phyloP scores from a whole-genome alignment of 1,140 invertebrate species.

The Copidosoma floridanum region DNA sequence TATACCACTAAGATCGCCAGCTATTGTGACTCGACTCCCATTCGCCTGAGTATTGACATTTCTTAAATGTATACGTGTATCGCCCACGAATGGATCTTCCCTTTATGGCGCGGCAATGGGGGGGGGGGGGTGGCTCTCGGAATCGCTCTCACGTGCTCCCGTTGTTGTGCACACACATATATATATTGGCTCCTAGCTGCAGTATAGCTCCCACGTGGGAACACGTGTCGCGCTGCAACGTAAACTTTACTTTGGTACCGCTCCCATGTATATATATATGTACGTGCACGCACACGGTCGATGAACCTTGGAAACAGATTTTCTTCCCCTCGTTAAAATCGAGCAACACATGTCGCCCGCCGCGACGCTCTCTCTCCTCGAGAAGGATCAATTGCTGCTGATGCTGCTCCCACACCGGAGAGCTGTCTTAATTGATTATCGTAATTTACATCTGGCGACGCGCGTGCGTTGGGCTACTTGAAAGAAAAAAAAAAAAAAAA shows the following conservation, averaged over 20 bases:
- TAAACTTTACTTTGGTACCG: too few species aligned
- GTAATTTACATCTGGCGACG: conserved; percentile 3
- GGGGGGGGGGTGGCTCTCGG: too few species aligned
- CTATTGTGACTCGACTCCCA: conserved; percentile 35
- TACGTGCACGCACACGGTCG: conserved; percentile 25
- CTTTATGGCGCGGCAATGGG: too few species aligned
- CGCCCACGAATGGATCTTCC: too few species aligned
- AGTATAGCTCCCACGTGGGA: too few species aligned
- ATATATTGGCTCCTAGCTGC: too few species aligned
- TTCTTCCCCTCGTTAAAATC: conserved; percentile 17
- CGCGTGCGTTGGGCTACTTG: too few species aligned
- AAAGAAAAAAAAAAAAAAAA: too few species aligned
- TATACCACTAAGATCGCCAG: conserved; percentile 19
- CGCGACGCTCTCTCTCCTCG: neutral
- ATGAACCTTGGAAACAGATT: conserved; percentile 35
- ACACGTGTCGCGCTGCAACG: conserved; percentile 9
- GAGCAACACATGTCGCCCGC: neutral
- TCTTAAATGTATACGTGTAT: conserved; percentile 55
- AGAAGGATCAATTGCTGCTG: neutral
- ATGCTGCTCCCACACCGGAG: neutral
- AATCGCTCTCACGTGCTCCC: neutral
- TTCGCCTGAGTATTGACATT: conserved; percentile 50
- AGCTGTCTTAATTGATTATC: conserved; percentile 4
- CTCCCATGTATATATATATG: neutral
- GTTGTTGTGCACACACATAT: neutral